Evolutionary conservation across 2,113 vertebrate species (phyloP), one percentile per base, ranked within the genome.

Genomic region (Stegostoma tigrinum): DNA sequence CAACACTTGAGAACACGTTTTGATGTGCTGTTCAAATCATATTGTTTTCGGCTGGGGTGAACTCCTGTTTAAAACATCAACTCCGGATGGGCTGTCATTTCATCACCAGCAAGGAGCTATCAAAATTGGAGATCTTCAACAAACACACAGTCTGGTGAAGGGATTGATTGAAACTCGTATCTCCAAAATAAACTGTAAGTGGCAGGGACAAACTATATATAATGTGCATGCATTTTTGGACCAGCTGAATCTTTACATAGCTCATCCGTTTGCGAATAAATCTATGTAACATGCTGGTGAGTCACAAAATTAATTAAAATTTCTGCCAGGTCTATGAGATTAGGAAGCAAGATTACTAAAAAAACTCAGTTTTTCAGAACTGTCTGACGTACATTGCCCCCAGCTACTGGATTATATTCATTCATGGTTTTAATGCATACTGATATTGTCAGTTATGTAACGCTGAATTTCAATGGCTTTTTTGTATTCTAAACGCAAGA

Each of bases 271-370:
- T 34, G 34, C 55, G 48, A 90, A 90, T 34, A 61, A 90, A 90
- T 61, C 24, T 24, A 10, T 55, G 48, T 3, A 90, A 90, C 10
- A 90, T 90, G 61, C 55, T 61, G 52, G 61, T 90, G 87, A 89
- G 48, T 61, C 52, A 90, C 52, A 90, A 90, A 90, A 90, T 90
- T 90, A 90, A 90, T 90, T 90, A 90, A 90, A 34, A 90, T 90
- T 90, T 61, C 87, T 90, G 52, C 23, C 87, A n/a, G 14, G 52
- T 14, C 27, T 61, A 19, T 61, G 87, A 61, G 87, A 61, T 90
- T 34, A 90, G 8, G 52, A 55, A 61, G 52, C 24, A 61, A 14
- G 52, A 90, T 61, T 90, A 52, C 87, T 55, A 15, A 34, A 64
- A 90, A 8, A 19, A 72, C 52, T 90, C 27, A 61, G 27, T 61